phyloP scores from a whole-genome alignment of 2,888 invertebrate species.

The Kuschelorhynchus macadamiae region DNA sequence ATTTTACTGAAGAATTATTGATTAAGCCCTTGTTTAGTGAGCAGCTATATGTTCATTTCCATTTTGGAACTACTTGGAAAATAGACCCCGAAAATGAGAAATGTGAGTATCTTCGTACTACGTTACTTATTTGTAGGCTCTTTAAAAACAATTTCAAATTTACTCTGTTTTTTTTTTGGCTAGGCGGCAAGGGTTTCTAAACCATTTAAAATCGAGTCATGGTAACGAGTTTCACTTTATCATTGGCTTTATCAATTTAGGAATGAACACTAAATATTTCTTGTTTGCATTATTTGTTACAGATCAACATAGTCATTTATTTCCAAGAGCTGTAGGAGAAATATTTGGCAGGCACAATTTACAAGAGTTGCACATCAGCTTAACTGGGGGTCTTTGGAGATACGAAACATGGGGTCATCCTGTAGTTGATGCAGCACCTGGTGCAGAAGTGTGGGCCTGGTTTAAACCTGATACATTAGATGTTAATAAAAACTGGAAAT shows the following conservation, averaged over 20 bases:
- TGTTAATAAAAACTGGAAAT: slow-evolving; percentile 89
- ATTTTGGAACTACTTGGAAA: slow-evolving; percentile 88
- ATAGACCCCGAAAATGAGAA: slow-evolving; percentile 71
- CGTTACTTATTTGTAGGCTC: not conserved
- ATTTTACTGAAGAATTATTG: slow-evolving; percentile 89
- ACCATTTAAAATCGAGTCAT: no score
- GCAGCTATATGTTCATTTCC: slow-evolving; percentile 91
- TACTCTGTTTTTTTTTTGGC: no score
- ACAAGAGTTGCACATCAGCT: slow-evolving; percentile 90
- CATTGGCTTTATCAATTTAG: no score
- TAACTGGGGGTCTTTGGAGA: slow-evolving; percentile 96
- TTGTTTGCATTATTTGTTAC: slow-evolving; percentile 57
- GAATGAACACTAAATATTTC: slow-evolving; percentile 22
- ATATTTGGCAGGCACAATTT: slow-evolving; percentile 87
- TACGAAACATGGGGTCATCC: slow-evolving; percentile 97
- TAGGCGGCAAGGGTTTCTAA: no score
- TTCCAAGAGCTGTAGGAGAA: slow-evolving; percentile 91
- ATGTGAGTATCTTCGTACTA: slow-evolving; percentile 71
- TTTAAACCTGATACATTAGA: slow-evolving; percentile 79
- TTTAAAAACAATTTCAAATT: not conserved
- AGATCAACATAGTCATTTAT: slow-evolving; percentile 89
- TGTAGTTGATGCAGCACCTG: slow-evolving; percentile 89
- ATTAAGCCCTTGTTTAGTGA: slow-evolving; percentile 88
- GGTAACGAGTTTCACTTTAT: no score
- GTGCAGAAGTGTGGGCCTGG: slow-evolving; percentile 96